phyloP scores from a whole-genome alignment of 2,113 vertebrate species.

The Oreochromis spilurus region DNA sequence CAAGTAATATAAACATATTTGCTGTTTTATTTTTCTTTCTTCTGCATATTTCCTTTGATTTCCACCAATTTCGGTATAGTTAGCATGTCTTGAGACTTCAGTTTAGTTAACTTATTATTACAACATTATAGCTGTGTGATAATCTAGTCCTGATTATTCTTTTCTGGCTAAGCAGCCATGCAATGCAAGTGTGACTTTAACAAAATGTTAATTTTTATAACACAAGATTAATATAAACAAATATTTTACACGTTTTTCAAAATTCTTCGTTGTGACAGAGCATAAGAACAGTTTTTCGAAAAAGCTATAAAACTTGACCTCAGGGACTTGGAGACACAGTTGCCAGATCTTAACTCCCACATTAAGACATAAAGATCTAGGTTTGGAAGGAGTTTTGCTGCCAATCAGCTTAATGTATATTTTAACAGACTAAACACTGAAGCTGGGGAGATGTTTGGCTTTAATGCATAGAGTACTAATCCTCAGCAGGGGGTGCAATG shows the following conservation, averaged over 20 bases:
- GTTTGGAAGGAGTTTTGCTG: slow-evolving; percentile 28
- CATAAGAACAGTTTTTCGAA: not conserved
- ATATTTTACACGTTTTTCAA: not conserved
- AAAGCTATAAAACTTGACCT: not conserved
- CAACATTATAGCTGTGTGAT: not conserved
- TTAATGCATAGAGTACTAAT: slow-evolving; percentile 50
- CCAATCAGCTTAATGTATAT: slow-evolving; percentile 47
- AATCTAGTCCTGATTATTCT: not conserved
- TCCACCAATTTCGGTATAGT: not conserved
- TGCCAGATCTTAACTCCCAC: not conserved
- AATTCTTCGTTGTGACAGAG: not conserved
- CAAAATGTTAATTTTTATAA: not conserved
- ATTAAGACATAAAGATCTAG: slow-evolving; percentile 35
- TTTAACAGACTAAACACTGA: slow-evolving; percentile 48
- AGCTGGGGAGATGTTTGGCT: slow-evolving; percentile 31
- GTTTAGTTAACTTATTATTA: not conserved
- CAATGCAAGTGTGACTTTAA: not conserved
- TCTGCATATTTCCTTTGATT: not conserved
- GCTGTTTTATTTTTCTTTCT: not conserved
- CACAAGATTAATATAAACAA: not conserved
- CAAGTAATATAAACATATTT: not conserved
- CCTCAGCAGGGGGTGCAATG: slow-evolving; percentile 28
- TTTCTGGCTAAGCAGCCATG: not conserved
- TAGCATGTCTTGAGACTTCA: not conserved
- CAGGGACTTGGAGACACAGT: not conserved